Evolutionary conservation across 2,113 vertebrate genomes (phyloP), one percentile per base, ranked within the genome.

Genomic region (Chaetops frenatus): DNA sequence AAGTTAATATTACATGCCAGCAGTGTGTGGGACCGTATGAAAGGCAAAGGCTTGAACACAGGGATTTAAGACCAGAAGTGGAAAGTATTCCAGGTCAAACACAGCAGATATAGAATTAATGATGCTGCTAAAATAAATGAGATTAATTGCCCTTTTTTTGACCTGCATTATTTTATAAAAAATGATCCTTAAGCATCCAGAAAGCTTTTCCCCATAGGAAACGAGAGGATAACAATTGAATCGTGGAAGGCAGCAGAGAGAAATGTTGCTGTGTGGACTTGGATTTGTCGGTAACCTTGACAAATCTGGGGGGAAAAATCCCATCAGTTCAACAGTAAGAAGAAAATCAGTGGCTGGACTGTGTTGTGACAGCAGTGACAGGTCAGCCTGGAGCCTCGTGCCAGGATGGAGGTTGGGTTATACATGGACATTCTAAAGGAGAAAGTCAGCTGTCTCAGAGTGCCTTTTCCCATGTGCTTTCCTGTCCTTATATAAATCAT

Each of bases 41-140:
- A 86, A 89, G 74, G 86, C 73, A 84, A 31, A 44, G 80, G 16
- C 57, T 91, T 17, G 9, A 86, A 93, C 72, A 84, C 2, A 2
- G 88, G 72, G 45, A 77, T 94, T 94, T 85, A 57, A 82, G 81
- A 91, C 73, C 78, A 79, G 44, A 77, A 94, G 51, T 61, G 53
- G 93, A 87, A 93, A 91, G 29, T 80, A 65, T 94, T 97, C 74
- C 85, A 96, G 93, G 95, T 95, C 85, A 95, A 91, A 76, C 53
- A 50, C 54, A 33, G 80, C 73, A 70, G 81, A 74, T 54, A 77
- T 1, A 92, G 94, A 93, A 88, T 86, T 93, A 96, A 94, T 88
- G 81, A 87, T 1, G 7, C 64, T 95, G 78, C 91, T 93, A 66
- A 95, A 88, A 90, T 80, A 95, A 66, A 58, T 51, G 27, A 92